Evolutionary conservation across 2,113 vertebrate genomes (phyloP).

Genomic region (Myotis lucifugus): DNA sequence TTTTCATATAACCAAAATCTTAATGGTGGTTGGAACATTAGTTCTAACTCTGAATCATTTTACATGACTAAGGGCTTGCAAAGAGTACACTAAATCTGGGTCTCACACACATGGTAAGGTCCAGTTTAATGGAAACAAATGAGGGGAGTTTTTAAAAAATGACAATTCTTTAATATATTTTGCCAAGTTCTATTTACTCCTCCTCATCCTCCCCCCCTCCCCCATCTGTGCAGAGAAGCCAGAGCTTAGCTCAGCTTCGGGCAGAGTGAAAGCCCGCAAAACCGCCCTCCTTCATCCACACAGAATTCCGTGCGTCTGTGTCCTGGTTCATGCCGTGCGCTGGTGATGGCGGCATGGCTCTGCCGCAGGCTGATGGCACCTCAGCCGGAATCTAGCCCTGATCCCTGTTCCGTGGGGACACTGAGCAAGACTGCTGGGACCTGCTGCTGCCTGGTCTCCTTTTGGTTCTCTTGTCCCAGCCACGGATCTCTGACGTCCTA

Average conservation of each 20-base stretch:
- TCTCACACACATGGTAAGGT: not conserved
- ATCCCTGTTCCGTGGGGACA: not conserved
- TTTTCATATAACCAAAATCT: not conserved
- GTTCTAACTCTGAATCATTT: not conserved
- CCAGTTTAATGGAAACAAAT: not conserved
- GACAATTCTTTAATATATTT: not conserved
- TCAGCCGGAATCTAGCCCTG: accelerated
- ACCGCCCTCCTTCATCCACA: accelerated
- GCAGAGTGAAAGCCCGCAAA: not conserved
- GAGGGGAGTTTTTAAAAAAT: not conserved
- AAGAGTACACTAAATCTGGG: not conserved
- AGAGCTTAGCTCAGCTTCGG: not conserved
- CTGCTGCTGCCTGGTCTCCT: not conserved
- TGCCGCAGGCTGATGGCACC: accelerated
- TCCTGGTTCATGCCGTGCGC: accelerated
- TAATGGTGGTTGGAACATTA: not conserved
- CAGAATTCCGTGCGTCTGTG: not conserved
- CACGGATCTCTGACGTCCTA: not conserved
- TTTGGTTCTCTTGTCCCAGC: not conserved
- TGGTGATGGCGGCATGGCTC: accelerated
- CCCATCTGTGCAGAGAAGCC: not conserved
- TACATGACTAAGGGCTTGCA: not conserved
- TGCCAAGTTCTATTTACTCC: not conserved
- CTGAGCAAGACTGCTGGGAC: not conserved
- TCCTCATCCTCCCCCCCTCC: accelerated